A percentile compares a stretch with the other conserved stretches of the same genome.
phyloP scores from a whole-genome alignment of 2,888 invertebrate genomes.

The Tipula unca region DNA sequence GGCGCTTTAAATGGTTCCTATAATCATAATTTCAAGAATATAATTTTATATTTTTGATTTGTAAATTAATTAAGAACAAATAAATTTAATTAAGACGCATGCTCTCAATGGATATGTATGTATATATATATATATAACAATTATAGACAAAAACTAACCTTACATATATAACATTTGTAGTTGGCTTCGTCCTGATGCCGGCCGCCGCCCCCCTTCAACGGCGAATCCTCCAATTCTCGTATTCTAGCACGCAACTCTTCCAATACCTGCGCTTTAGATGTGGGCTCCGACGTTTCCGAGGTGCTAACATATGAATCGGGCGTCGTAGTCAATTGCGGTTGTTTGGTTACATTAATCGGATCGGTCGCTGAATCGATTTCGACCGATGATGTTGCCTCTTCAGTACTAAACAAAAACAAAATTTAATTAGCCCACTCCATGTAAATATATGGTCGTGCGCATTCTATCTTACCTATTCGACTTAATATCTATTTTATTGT shows the following conservation, averaged over 20 bases:
- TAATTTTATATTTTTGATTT: background rate
- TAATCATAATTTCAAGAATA: conserved; percentile 27
- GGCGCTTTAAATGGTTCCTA: conserved; percentile 56
- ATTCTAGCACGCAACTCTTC: conserved; percentile 51
- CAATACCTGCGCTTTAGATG: conserved; percentile 44
- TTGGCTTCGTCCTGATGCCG: conserved; percentile 45
- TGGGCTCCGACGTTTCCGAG: conserved; percentile 41
- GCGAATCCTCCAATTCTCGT: conserved; percentile 46
- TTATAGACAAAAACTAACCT: conserved; percentile 45
- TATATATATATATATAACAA: background rate
- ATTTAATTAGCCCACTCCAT: background rate
- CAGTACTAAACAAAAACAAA: too few species aligned
- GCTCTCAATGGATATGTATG: background rate
- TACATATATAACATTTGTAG: conserved; percentile 65
- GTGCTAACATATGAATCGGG: conserved; percentile 44
- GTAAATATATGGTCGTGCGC: background rate
- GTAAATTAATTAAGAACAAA: background rate
- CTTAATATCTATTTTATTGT: background rate
- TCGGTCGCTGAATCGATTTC: conserved; percentile 26
- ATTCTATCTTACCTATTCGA: background rate
- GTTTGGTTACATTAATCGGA: conserved; percentile 21
- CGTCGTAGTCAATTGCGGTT: conserved; percentile 29
- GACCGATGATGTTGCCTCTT: conserved; percentile 26
- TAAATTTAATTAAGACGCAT: background rate
- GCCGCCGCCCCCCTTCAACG: conserved; percentile 24